A percentile compares a stretch with the other conserved stretches of the same genome.
These are phyloP conservation scores for Nibea albiflora DNA, from an alignment of 2,113 vertebrate genomes.

Conservation along the genomic window DNA sequence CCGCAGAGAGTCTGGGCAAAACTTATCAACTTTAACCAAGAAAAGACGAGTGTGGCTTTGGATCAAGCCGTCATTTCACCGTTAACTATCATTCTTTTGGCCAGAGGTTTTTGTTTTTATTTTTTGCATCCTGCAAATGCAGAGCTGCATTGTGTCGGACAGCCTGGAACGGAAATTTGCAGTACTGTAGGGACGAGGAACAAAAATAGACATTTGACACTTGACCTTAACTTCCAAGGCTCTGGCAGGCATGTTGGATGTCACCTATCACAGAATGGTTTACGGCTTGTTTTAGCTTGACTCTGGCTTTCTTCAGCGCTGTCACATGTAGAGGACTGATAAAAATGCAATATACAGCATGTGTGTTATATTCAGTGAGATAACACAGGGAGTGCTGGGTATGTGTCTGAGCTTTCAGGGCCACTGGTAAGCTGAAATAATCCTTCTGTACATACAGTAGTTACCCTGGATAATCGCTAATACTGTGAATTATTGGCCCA, in stretches of 20 bases:
- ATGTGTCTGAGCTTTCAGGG: slow-evolving; percentile 48
- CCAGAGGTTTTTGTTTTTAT: slow-evolving; percentile 32
- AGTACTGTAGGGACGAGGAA: neutral
- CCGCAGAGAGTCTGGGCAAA: slow-evolving; percentile 44
- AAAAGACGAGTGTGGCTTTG: slow-evolving; percentile 41
- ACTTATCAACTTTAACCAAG: slow-evolving; percentile 55
- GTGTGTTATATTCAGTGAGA: slow-evolving; percentile 30
- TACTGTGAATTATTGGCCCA: slow-evolving; percentile 39
- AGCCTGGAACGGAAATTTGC: slow-evolving; percentile 13
- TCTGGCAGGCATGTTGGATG: slow-evolving; percentile 30
- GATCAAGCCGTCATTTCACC: slow-evolving; percentile 51
- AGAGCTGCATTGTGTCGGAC: slow-evolving; percentile 3
- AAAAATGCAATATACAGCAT: slow-evolving; percentile 39
- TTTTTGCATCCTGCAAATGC: slow-evolving; percentile 40
- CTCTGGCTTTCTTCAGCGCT: slow-evolving; percentile 52
- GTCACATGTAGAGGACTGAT: slow-evolving; percentile 51
- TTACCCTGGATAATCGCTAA: slow-evolving; percentile 42
- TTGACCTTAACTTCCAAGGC: slow-evolving; percentile 47
- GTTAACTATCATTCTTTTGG: slow-evolving; percentile 20
- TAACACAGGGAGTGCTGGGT: slow-evolving; percentile 41
- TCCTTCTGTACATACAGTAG: slow-evolving; percentile 52
- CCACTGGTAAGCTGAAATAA: slow-evolving; percentile 51
- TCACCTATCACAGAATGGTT: slow-evolving; percentile 34
- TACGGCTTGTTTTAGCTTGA: slow-evolving; percentile 45
- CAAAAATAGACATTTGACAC: slow-evolving; percentile 56